Conservation (phyloP, 1,140 invertebrate species). For the Elymnias hypermnestra region DNA sequence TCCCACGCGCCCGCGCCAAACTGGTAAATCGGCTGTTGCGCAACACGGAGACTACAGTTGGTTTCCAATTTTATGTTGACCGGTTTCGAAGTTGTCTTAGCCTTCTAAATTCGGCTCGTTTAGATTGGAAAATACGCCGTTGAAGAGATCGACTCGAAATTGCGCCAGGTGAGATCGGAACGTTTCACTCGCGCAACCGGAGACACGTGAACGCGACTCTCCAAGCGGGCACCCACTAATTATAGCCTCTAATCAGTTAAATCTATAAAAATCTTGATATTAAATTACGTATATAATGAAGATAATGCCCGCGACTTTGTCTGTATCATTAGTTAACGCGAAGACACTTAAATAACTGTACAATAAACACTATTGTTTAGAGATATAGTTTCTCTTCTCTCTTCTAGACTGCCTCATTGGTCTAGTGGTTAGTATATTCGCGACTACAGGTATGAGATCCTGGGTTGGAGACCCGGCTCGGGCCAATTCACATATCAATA, state of each 20-base stretch:
- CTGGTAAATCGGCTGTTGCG: slow-evolving; percentile 64
- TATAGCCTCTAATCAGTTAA: slow-evolving; percentile 25
- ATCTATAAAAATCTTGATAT: no score
- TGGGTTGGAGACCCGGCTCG: no score
- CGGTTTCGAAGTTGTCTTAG: slow-evolving; percentile 70
- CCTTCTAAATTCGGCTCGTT: slow-evolving; percentile 74
- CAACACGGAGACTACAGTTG: slow-evolving; percentile 66
- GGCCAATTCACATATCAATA: no score
- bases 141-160: slow-evolving; percentile 35
- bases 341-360: no score
- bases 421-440: no score
- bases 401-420: no score
- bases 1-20: slow-evolving; percentile 53
- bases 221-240: slow-evolving; percentile 34
- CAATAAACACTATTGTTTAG: no score
- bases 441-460: no score
- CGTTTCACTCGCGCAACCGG: slow-evolving; percentile 27
- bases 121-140: slow-evolving; percentile 67
- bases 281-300: no score
- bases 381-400: no score
- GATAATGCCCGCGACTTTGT: no score
- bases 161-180: slow-evolving; percentile 34
- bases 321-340: no score
- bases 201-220: slow-evolving; percentile 29
- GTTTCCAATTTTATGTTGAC: slow-evolving; percentile 76